Evolutionary conservation across 1,140 invertebrate species (phyloP).

Genomic region (Leptopilina clavipes): DNA sequence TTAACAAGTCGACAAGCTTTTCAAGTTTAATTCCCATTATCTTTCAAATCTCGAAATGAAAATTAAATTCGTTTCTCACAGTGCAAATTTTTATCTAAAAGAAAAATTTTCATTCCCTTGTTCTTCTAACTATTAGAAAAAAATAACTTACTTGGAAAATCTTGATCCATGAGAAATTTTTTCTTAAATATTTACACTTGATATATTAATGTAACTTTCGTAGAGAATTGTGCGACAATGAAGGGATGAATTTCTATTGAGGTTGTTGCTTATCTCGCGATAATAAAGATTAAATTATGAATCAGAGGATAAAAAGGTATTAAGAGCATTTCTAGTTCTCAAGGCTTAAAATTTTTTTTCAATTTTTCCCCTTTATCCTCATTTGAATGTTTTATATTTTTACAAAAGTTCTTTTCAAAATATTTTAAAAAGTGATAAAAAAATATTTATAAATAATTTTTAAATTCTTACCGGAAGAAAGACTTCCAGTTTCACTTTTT

Average conservation of each 20-base stretch:
- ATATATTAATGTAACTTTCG: neutral
- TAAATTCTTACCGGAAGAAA: conserved; percentile 45
- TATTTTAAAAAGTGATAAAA: neutral
- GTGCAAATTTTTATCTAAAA: neutral
- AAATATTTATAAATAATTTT: neutral
- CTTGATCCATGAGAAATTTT: neutral
- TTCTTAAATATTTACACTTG: too few relatives aligned
- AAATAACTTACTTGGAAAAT: neutral
- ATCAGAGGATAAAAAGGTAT: conserved; percentile 15
- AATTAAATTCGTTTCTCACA: neutral
- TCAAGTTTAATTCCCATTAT: neutral
- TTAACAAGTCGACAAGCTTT: conserved; percentile 25
- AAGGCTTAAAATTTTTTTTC: neutral
- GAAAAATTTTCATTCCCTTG: neutral
- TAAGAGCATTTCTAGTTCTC: neutral
- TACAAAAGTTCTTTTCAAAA: too few relatives aligned
- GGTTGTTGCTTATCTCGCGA: neutral
- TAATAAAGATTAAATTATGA: conserved; percentile 19
- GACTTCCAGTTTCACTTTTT: conserved; percentile 59
- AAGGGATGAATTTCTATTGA: conserved; percentile 21
- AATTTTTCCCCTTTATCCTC: neutral
- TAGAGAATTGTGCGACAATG: neutral
- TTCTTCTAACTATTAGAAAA: too few relatives aligned
- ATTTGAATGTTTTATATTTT: neutral
- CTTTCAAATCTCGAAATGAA: neutral